A percentile compares a stretch with the other conserved stretches of the same genome.
Conservation (phyloP, 2,888 invertebrate species). For the Trichacis sp. region DNA sequence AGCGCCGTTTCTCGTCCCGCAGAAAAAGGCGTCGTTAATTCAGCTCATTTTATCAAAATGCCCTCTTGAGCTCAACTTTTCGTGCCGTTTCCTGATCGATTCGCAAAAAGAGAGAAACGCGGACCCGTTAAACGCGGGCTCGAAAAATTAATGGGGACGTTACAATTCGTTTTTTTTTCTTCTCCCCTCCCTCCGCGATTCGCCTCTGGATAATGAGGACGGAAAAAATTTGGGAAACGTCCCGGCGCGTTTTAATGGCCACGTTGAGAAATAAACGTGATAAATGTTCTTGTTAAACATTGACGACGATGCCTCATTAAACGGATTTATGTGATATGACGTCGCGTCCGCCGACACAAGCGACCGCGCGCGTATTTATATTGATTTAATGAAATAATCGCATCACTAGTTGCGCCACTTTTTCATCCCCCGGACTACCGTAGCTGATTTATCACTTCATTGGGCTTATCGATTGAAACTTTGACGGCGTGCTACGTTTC, state of each 20-base stretch:
- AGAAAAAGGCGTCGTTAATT: no score
- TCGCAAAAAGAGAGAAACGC: no score
- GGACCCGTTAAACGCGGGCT: no score
- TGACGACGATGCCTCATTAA: not conserved
- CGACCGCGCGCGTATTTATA: not conserved
- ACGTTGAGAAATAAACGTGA: not conserved
- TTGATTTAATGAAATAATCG: conserved; percentile 12
- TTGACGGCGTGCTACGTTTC: not conserved
- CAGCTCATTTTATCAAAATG: no score
- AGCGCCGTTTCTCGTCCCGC: not conserved
- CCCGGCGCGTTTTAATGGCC: not conserved
- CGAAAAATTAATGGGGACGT: no score
- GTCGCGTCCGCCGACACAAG: not conserved
- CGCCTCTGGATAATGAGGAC: not conserved
- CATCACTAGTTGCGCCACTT: conserved; percentile 12
- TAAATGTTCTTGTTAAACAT: not conserved
- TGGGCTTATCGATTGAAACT: conserved; percentile 9
- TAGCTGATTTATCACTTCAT: conserved; percentile 9
- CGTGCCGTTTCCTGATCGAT: no score
- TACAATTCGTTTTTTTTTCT: no score
- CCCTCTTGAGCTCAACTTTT: no score
- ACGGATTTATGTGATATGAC: not conserved
- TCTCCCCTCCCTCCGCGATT: not conserved
- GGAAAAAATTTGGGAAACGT: not conserved
- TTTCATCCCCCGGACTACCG: not conserved